Evolutionary conservation across 2,888 invertebrate species (phyloP).

Genomic region (Dolomedes plantarius): DNA sequence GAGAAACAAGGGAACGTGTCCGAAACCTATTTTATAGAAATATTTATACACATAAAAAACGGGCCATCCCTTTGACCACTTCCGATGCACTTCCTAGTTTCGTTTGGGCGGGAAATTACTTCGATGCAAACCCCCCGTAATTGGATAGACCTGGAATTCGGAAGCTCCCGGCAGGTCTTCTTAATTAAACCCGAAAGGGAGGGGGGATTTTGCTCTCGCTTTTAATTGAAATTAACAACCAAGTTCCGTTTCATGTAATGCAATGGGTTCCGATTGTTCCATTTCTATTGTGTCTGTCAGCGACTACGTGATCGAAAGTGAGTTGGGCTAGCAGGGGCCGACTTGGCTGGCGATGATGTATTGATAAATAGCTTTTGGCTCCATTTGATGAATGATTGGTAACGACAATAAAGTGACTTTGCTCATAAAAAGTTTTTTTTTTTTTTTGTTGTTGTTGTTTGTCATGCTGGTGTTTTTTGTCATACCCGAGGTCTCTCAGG

Average conservation of each 20-base stretch:
- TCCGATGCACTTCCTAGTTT: background rate
- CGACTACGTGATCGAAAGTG: no score
- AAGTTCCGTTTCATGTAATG: background rate
- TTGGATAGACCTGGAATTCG: background rate
- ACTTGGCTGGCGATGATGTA: no score
- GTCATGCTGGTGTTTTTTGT: no score
- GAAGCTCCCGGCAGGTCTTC: background rate
- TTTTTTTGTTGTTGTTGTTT: no score
- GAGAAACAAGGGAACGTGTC: no score
- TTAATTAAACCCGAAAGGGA: background rate
- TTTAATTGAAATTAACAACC: conserved; percentile 5
- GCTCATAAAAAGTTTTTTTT: no score
- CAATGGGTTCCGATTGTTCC: background rate
- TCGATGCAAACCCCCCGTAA: background rate
- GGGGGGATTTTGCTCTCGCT: background rate
- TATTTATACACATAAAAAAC: background rate
- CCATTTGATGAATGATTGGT: no score
- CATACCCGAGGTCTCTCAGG: no score
- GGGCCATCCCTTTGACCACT: background rate
- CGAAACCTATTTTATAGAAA: no score
- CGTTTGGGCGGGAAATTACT: background rate
- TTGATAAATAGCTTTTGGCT: no score
- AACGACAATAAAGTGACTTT: no score
- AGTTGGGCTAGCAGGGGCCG: no score
- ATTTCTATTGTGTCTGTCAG: background rate